phyloP scores from a whole-genome alignment of 2,113 vertebrate genomes.

The Malurus elegans region DNA sequence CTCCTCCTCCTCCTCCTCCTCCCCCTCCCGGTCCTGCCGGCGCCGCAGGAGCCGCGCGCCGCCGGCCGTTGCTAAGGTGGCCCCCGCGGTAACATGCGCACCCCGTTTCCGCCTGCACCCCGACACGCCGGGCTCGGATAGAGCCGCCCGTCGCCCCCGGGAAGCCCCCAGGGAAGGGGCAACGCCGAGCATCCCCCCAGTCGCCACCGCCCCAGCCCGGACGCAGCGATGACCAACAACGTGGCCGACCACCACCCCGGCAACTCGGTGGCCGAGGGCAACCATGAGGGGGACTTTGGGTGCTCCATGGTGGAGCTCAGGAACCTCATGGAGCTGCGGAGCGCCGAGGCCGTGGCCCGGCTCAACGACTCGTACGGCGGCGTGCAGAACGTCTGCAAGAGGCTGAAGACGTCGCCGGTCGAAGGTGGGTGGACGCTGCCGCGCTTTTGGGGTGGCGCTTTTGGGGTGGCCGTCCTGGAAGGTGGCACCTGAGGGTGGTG shows the following conservation, averaged over 20 bases:
- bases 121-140: slow-evolving; percentile 71
- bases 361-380: slow-evolving; percentile 80
- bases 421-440: slow-evolving; percentile 79
- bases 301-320: slow-evolving; percentile 84
- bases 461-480: no score
- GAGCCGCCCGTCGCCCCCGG: slow-evolving; percentile 49
- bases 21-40: not conserved
- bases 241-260: slow-evolving; percentile 84
- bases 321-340: slow-evolving; percentile 89
- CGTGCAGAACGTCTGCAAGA: slow-evolving; percentile 85
- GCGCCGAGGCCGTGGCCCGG: slow-evolving; percentile 80
- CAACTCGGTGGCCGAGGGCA: slow-evolving; percentile 84
- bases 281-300: slow-evolving; percentile 89
- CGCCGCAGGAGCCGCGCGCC: slow-evolving; percentile 65
- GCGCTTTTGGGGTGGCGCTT: no score
- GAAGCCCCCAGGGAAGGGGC: slow-evolving; percentile 25
- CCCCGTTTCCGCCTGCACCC: slow-evolving; percentile 73
- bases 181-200: not conserved
- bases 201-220: no score
- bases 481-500: no score
- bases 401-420: slow-evolving; percentile 88
- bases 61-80: slow-evolving; percentile 71
- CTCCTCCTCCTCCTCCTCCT: not conserved
- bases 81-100: slow-evolving; percentile 80
- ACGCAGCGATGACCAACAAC: slow-evolving; percentile 82